These are phyloP conservation scores for Muscina levida DNA, from an alignment of 2,888 invertebrate species.

Conservation along the genomic window DNA sequence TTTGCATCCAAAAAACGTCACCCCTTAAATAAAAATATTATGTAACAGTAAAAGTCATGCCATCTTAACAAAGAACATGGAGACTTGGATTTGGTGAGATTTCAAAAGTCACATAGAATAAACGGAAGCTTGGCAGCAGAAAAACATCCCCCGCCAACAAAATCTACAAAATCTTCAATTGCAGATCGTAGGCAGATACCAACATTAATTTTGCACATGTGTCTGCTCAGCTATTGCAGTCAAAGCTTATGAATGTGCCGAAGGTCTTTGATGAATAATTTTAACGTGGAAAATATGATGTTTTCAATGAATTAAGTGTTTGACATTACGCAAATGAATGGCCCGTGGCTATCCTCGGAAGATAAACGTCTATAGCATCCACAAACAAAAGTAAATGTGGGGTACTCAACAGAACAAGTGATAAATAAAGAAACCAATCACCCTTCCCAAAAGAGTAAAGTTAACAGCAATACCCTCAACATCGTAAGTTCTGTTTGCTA, in stretches of 20 bases:
- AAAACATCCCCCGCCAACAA: too few relatives aligned
- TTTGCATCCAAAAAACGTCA: neutral
- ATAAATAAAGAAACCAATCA: neutral
- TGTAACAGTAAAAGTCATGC: too few relatives aligned
- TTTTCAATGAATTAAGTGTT: neutral
- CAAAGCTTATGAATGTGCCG: neutral
- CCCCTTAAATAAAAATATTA: neutral
- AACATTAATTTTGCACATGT: too few relatives aligned
- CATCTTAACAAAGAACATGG: too few relatives aligned
- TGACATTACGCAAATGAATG: neutral
- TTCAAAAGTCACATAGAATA: too few relatives aligned
- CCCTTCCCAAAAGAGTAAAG: neutral
- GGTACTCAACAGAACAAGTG: constrained; percentile 2
- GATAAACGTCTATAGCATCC: too few relatives aligned
- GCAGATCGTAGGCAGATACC: too few relatives aligned
- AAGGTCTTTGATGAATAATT: neutral
- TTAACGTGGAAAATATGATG: neutral
- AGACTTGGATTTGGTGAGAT: too few relatives aligned
- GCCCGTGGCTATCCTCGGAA: too few relatives aligned
- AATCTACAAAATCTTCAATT: too few relatives aligned
- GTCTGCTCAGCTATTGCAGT: too few relatives aligned
- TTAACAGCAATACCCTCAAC: neutral
- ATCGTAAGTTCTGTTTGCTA: neutral
- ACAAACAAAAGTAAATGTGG: neutral
- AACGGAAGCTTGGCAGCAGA: too few relatives aligned